Conservation (phyloP, 1,140 invertebrate species). For the Artemia franciscana region DNA sequence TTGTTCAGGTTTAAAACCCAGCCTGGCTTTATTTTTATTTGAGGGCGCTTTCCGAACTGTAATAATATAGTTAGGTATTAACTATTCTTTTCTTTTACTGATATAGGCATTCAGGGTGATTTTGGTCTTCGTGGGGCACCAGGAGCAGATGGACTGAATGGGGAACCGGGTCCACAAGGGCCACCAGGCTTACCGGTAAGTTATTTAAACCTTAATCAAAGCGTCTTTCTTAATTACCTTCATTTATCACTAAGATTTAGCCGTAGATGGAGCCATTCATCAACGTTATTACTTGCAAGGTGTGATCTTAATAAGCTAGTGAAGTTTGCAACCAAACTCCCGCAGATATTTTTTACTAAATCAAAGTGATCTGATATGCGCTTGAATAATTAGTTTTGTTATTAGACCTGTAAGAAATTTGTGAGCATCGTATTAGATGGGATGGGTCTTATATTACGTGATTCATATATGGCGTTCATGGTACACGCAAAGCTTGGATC, state of each 20-base stretch:
- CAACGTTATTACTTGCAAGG: background rate
- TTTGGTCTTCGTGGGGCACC: conserved; percentile 28
- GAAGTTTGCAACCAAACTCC: background rate
- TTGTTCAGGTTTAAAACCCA: no score
- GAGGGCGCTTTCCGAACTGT: no score
- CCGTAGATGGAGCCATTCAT: background rate
- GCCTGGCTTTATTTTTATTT: no score
- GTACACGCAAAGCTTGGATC: background rate
- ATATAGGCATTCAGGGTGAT: conserved; percentile 28
- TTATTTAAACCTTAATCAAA: conserved; percentile 5
- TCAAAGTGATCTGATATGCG: background rate
- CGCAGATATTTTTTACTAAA: background rate
- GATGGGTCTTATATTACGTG: background rate
- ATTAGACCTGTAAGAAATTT: background rate
- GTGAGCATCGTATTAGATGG: no score
- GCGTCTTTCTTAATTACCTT: conserved; percentile 2
- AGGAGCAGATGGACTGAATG: conserved; percentile 32
- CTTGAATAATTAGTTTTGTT: background rate
- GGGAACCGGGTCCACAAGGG: conserved; percentile 35
- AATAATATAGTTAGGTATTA: no score
- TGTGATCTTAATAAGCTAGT: background rate
- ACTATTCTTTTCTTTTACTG: background rate
- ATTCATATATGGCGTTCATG: background rate
- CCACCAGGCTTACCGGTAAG: conserved; percentile 43
- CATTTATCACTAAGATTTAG: no score